A percentile compares a stretch with the other conserved stretches of the same genome.
These are phyloP conservation scores for Zaprionus gabonicus DNA, from an alignment of 1,140 invertebrate species.

Conservation along the genomic window DNA sequence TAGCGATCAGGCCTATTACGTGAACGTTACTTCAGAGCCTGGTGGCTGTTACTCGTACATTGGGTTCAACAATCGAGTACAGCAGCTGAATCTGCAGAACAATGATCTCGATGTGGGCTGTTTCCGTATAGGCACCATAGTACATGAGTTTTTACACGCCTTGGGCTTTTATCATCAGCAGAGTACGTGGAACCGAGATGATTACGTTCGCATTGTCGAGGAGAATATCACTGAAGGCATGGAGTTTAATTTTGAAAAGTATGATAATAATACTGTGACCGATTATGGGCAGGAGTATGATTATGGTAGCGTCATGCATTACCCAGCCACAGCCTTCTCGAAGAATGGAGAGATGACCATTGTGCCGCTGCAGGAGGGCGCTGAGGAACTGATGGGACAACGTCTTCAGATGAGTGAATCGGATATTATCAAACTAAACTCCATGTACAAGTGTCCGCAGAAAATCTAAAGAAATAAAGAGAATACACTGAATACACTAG, in stretches of 20 bases:
- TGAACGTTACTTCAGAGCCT: slow-evolving; percentile 57
- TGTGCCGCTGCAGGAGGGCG: slow-evolving; percentile 80
- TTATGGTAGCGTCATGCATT: slow-evolving; percentile 92
- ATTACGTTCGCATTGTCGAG: slow-evolving; percentile 86
- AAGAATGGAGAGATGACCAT: slow-evolving; percentile 89
- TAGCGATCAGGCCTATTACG: slow-evolving; percentile 53
- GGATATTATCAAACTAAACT: slow-evolving; percentile 87
- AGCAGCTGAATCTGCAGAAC: slow-evolving; percentile 85
- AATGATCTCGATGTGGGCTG: slow-evolving; percentile 85
- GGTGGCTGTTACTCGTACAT: slow-evolving; percentile 86
- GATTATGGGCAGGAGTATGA: slow-evolving; percentile 87
- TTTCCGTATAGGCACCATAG: slow-evolving; percentile 86
- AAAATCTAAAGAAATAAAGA: slow-evolving; percentile 6
- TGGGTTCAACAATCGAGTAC: slow-evolving; percentile 85
- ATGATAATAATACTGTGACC: slow-evolving; percentile 83
- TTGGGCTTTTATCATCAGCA: slow-evolving; percentile 88
- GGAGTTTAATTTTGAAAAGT: slow-evolving; percentile 86
- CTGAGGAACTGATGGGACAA: slow-evolving; percentile 86
- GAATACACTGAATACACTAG: background rate
- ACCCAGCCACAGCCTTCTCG: slow-evolving; percentile 89
- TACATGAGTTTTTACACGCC: slow-evolving; percentile 89
- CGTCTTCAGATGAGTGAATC: slow-evolving; percentile 87
- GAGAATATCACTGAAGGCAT: slow-evolving; percentile 86
- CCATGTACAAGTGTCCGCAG: slow-evolving; percentile 86
- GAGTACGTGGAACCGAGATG: slow-evolving; percentile 86